Base-by-base conservation (phyloP, 1,140 invertebrate species). In the Ceratitis capitata region DNA sequence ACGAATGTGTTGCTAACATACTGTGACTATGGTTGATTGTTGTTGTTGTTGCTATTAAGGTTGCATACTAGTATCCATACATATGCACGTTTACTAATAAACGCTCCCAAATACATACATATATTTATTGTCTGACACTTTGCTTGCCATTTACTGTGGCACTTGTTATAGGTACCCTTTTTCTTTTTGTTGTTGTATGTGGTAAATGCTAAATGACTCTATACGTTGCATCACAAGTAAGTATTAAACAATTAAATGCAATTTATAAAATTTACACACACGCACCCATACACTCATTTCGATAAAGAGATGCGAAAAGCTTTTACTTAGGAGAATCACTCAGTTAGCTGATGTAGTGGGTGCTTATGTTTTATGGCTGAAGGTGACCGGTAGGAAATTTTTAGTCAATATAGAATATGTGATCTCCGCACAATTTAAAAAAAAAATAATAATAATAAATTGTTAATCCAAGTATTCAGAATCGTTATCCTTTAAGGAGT, bases 191-290 rank as follows among this genome's bases (percentile, higher is more conserved):
- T 26, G n/a, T 23, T 78, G 26, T 39, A 47, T 78, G 69, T 47
- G 69, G 69, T 39, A 45, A 78, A 45, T 16, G 16, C 19, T n/a
- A 78, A 45, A 78, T 26, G 39, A 9, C 39, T 45, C 39, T 78
- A 45, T 78, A 78, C 45, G 69, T 45, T 23, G 23, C 26, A 78
- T 47, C 39, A 78, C 42, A 78, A 78, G 42, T 78, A 78, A 78
- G n/a, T 78, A 78, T 78, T 78, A 45, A 78, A 78, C 69, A 78
- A 78, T 78, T 78, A 78, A 78, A 78, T 78, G 39, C 32, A 78
- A 78, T 78, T 78, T 78, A 78, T 78, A 78, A 23, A 23, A 2
- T 10, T n/a, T n/a, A n/a, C 69, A 78, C 23, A 47, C 39, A 47
- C 35, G 2, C 35, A 45, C 10, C n/a, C 19, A 74, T 74, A 45